Percentiles rank a stretch among this genome's conserved stretches.
Conservation (phyloP, 2,888 invertebrate species). For the Antitype chi region DNA sequence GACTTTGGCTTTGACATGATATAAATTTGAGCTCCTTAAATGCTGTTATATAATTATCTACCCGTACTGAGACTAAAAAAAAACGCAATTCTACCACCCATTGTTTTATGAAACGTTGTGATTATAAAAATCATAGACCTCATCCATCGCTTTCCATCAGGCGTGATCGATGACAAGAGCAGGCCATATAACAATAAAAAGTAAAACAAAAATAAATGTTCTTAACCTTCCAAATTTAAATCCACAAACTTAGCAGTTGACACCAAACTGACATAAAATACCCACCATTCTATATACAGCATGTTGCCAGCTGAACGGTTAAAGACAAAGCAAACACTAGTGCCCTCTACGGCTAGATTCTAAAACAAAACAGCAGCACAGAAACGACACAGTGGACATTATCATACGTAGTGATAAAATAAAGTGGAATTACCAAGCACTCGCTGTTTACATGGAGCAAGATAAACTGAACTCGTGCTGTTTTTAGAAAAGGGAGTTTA, state of each 20-base stretch:
- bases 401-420: slow-evolving; percentile 60
- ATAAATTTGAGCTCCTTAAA: not conserved
- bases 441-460: slow-evolving; percentile 42
- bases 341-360: slow-evolving; percentile 56
- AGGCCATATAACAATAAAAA: too few relatives aligned
- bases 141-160: too few relatives aligned
- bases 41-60: too few relatives aligned
- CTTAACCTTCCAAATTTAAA: not conserved
- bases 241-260: slow-evolving; percentile 22
- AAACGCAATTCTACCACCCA: not conserved
- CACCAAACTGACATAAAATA: slow-evolving; percentile 13
- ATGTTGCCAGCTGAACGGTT: slow-evolving; percentile 49
- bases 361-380: slow-evolving; percentile 53
- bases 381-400: slow-evolving; percentile 57
- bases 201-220: too few relatives aligned
- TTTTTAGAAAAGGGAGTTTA: slow-evolving; percentile 25
- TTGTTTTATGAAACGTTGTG: too few relatives aligned
- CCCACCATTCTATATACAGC: slow-evolving; percentile 27
- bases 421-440: slow-evolving; percentile 53
- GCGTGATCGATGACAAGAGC: too few relatives aligned
- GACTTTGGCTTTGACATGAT: not conserved
- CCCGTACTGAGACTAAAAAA: too few relatives aligned
- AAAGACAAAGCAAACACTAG: slow-evolving; percentile 45
- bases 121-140: too few relatives aligned
- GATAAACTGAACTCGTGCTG: slow-evolving; percentile 35